Base-by-base conservation (phyloP, 2,113 vertebrate species). In the Marmota monax region DNA sequence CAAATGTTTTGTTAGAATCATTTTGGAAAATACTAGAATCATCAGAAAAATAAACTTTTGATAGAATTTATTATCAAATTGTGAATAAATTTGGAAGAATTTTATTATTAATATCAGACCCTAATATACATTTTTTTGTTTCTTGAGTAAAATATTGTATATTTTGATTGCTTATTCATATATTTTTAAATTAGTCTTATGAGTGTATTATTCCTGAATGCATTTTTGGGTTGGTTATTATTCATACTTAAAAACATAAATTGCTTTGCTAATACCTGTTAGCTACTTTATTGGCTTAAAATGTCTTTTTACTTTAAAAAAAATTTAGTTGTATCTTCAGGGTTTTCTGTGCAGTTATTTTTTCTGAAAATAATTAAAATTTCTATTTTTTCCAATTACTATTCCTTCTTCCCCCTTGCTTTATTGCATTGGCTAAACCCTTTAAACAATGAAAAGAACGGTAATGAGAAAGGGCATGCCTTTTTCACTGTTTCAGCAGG, bases 401-500 rank as follows among this genome's bases (percentile, higher is more conserved):
- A 11, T 53, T 90, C 88, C 22, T n/a, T 72, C 13, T 76, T 85
- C 9, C 48, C 14, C 63, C 9, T 94, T 90, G 42, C 25, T 93
- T 76, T 74, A 53, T 78, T 90, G 29, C 25, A 3, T 83, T 92
- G 42, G 8, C 22, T 82, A 56, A 89, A 72, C 22, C 87, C 34
- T 87, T 14, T 85, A 27, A 80, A 88, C 4, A 84, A 39, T 56
- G 37, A 51, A 85, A 85, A 61, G 56, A 92, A 53, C 45, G 80
- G 10, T 51, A 63, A n/a, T 82, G 10, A 77, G 77, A 86, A 34
- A 56, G 3, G 8, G 1, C 39, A 17, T 93, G 63, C 34, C 48
- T 92, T 58, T 92, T 78, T 77, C 74, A 77, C 39, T 73, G 18
- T 94, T 95, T 94, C 63, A 23, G 79, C 34, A 65, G 63, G 84